These are phyloP conservation scores for Pollimyrus isidori DNA, from an alignment of 2,113 vertebrate species.

Conservation along the genomic window DNA sequence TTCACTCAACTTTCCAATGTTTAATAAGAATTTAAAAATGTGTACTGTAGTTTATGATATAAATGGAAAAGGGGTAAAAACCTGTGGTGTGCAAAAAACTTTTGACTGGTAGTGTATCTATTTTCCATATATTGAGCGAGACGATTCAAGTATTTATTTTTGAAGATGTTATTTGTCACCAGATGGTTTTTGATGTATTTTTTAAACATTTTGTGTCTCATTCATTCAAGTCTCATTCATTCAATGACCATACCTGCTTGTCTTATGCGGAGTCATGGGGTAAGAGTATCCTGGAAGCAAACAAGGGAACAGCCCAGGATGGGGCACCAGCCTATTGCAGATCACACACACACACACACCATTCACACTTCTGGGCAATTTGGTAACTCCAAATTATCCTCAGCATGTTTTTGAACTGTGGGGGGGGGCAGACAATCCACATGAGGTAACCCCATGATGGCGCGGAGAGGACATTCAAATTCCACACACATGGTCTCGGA, in stretches of 20 bases:
- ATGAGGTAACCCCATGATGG: too few species aligned
- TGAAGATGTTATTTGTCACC: background rate
- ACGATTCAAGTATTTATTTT: background rate
- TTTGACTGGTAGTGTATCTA: background rate
- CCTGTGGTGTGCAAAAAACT: too few species aligned
- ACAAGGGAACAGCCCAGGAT: background rate
- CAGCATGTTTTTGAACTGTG: too few species aligned
- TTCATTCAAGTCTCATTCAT: background rate
- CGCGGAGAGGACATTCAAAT: background rate
- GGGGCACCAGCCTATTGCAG: background rate
- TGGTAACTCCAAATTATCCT: background rate
- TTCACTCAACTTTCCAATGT: too few species aligned
- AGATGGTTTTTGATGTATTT: background rate
- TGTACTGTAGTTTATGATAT: too few species aligned
- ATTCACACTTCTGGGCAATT: background rate
- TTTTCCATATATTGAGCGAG: background rate
- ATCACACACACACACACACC: background rate
- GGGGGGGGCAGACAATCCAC: too few species aligned
- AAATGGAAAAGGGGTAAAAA: too few species aligned
- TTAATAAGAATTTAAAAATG: too few species aligned
- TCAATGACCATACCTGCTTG: background rate
- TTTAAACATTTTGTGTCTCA: background rate
- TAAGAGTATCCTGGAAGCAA: background rate
- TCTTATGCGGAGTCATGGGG: background rate
- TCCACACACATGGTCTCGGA: background rate